Percentiles rank a stretch among this genome's conserved stretches.
phyloP scores from a whole-genome alignment of 2,888 invertebrate genomes.

The Drosophila seclusa region DNA sequence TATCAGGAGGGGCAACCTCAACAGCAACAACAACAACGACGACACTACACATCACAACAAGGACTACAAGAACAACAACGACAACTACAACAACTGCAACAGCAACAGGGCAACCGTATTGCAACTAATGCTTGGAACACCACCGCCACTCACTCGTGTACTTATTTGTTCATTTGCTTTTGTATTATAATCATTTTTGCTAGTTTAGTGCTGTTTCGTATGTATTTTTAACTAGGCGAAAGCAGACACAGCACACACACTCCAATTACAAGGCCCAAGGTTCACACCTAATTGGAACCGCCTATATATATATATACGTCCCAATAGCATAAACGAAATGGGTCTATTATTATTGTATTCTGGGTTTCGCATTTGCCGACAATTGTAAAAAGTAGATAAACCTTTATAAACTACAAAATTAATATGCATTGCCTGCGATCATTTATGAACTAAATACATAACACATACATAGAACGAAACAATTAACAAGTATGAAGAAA shows the following conservation, averaged over 20 bases:
- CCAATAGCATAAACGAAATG: slow-evolving; percentile 10
- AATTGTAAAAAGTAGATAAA: slow-evolving; percentile 52
- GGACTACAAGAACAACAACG: slow-evolving; percentile 21
- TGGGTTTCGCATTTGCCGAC: slow-evolving; percentile 33
- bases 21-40: slow-evolving; percentile 45
- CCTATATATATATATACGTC: slow-evolving; percentile 18
- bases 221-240: slow-evolving; percentile 69
- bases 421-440: slow-evolving; percentile 35
- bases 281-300: slow-evolving; percentile 17
- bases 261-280: slow-evolving; percentile 22
- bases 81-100: slow-evolving; percentile 46
- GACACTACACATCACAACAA: slow-evolving; percentile 53
- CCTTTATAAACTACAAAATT: slow-evolving; percentile 21
- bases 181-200: slow-evolving; percentile 82
- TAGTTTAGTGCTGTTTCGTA: slow-evolving; percentile 78
- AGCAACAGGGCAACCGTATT: slow-evolving; percentile 49
- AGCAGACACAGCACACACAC: slow-evolving; percentile 26
- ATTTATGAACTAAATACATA: slow-evolving; percentile 16
- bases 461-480: slow-evolving; percentile 17
- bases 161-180: slow-evolving; percentile 82
- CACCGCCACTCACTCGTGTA: slow-evolving; percentile 78
- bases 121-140: slow-evolving; percentile 56
- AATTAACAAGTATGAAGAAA: slow-evolving; percentile 35
- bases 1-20: slow-evolving; percentile 53
- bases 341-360: slow-evolving; percentile 25